Base-by-base conservation (phyloP, 2,888 invertebrate species). In the Tortricodes alternella region DNA sequence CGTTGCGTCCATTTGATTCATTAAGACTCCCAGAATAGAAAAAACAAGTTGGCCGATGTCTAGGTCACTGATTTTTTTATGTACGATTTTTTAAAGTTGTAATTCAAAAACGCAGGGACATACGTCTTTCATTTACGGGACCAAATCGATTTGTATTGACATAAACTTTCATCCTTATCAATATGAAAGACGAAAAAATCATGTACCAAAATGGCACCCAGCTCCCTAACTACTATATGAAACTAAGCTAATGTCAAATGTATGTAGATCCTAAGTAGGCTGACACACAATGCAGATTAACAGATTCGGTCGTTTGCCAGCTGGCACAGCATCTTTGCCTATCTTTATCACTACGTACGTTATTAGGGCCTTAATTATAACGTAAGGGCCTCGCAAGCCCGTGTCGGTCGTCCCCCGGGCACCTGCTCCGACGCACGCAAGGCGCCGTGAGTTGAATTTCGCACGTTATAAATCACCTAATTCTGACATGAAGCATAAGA, bases 371-470 rank as follows among this genome's bases (percentile, higher is more conserved):
- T 53, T 53, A 53, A 52, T 52, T 52, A 52, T 52, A 52, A 32
- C 19, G 29, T 29, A 41, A 35, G 35, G 19, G 44, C 35, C 7
- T 34, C n/a, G n/a, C 37, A 21, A 15, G 9, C 15, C 37, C 21
- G 43, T 16, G 41, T 19, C n/a, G n/a, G n/a, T n/a, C n/a, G n/a
- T 43, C 24, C 51, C 51, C 43, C 6, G 51, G 43, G 51, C 34
- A 43, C 41, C 51, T 51, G 49, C n/a, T 34, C 52, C 23, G 29
- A 35, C 29, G 9, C 55, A 50, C 56, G 55, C 55, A 56, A 55
- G 48, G 43, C 49, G 34, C 16, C 55, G 56, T 50, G 56, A 44
- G 56, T 50, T 24, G 56, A 56, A 56, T 56, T 49, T 56, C 49
- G 56, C 56, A 37, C 49, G 43, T 37, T 37, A 50, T 56, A 56